Percentiles rank a stretch among this genome's conserved stretches.
These are phyloP conservation scores for Pangasianodon gigas DNA, from an alignment of 2,113 vertebrate species.

Conservation along the genomic window DNA sequence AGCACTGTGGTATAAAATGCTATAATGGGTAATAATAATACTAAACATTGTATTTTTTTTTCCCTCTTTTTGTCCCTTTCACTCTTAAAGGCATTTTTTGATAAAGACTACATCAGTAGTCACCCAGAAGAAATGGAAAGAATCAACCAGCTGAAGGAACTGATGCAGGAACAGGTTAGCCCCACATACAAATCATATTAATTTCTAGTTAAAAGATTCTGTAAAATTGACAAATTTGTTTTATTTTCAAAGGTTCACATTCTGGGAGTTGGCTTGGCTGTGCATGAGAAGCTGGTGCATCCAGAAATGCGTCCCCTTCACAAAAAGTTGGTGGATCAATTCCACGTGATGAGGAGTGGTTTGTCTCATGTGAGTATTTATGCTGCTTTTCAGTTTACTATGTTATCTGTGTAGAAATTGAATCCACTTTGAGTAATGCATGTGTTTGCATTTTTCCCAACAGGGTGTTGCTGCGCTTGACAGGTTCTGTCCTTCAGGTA, in stretches of 20 bases:
- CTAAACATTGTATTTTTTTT: not conserved
- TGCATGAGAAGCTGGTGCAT: conserved; percentile 96
- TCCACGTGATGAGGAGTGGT: conserved; percentile 97
- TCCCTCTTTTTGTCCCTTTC: not conserved
- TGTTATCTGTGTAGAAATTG: no score
- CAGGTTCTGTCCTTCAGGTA: conserved; percentile 71
- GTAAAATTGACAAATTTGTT: not conserved
- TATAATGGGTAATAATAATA: not conserved
- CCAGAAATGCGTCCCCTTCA: conserved; percentile 98
- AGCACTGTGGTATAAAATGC: not conserved
- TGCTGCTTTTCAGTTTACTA: not conserved
- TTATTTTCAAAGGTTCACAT: conserved; percentile 81
- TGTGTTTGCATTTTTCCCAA: conserved; percentile 31
- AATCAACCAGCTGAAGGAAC: conserved; percentile 93
- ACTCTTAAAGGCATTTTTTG: conserved; percentile 88
- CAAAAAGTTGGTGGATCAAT: conserved; percentile 98
- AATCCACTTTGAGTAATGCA: not conserved
- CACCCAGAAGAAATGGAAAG: conserved; percentile 94
- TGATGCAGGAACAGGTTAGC: conserved; percentile 93
- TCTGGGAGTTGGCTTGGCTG: conserved; percentile 89
- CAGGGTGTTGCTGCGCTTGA: conserved; percentile 91
- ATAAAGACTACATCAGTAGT: conserved; percentile 93
- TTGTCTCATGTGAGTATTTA: conserved; percentile 85
- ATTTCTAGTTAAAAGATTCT: not conserved
- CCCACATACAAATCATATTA: not conserved